Percentiles rank a stretch among this genome's conserved stretches.
Conservation (phyloP, 2,113 vertebrate species). For the Corythaixoides concolor region DNA sequence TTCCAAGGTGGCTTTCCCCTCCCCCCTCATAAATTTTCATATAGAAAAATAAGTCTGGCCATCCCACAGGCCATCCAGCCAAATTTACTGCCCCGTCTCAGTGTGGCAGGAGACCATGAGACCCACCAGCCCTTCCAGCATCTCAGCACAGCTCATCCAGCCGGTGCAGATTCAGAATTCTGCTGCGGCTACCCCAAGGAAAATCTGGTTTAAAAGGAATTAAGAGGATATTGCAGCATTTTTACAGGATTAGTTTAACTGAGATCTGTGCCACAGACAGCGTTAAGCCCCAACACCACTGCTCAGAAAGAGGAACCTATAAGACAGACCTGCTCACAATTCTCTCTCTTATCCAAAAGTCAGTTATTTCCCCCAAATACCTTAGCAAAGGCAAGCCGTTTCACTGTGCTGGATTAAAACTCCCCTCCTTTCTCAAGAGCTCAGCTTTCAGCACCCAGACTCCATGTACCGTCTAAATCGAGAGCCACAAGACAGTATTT, state of each 20-base stretch:
- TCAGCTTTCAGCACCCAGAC: not conserved
- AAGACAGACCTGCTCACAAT: not conserved
- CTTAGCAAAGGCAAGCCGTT: not conserved
- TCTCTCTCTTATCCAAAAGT: not conserved
- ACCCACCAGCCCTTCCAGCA: not conserved
- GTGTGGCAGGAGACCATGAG: not conserved
- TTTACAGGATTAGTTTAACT: not conserved
- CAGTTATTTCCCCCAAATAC: not conserved
- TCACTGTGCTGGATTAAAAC: not conserved
- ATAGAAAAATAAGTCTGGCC: not conserved
- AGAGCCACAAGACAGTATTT: not conserved
- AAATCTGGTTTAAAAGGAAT: not conserved
- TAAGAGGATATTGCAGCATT: constrained; percentile 2
- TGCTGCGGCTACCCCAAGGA: not conserved
- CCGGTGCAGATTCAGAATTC: not conserved
- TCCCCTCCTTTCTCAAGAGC: not conserved
- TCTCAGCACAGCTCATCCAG: not conserved
- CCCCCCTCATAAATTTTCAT: not conserved
- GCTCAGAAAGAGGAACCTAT: not conserved
- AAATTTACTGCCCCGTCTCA: not conserved
- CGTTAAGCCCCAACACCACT: rapidly evolving
- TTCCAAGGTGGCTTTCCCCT: rapidly evolving
- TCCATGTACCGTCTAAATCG: rapidly evolving
- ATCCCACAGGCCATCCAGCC: not conserved
- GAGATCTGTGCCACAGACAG: not conserved